phyloP scores from a whole-genome alignment of 2,113 vertebrate genomes.

The Perognathus longimembris region DNA sequence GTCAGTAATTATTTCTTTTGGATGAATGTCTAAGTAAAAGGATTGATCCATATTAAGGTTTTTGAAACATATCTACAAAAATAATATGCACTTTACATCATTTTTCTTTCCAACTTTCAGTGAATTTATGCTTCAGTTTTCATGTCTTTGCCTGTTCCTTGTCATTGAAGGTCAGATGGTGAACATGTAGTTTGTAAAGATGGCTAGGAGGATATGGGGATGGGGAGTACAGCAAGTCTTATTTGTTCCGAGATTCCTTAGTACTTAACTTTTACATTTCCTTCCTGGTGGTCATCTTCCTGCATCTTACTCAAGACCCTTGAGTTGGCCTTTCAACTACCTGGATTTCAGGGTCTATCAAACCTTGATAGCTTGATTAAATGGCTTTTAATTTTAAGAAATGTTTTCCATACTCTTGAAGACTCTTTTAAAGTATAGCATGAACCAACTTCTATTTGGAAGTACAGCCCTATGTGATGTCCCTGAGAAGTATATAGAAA shows the following conservation, averaged over 20 bases:
- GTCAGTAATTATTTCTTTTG: conserved; percentile 11
- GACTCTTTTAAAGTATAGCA: not conserved
- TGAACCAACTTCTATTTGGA: not conserved
- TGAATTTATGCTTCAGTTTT: not conserved
- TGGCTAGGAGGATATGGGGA: not conserved
- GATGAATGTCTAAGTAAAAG: not conserved
- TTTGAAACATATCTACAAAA: conserved; percentile 10
- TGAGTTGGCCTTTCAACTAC: not conserved
- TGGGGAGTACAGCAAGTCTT: not conserved
- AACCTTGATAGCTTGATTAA: not conserved
- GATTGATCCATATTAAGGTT: not conserved
- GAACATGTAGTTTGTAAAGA: too few relatives aligned
- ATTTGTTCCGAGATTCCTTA: not conserved
- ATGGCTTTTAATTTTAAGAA: conserved; percentile 17
- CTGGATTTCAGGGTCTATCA: too few relatives aligned
- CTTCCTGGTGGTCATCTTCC: not conserved
- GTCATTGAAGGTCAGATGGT: too few relatives aligned
- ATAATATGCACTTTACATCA: not conserved
- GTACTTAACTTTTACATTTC: not conserved
- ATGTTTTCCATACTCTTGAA: not conserved
- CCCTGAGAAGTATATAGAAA: not conserved
- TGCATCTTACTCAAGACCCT: not conserved
- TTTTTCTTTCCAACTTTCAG: not conserved
- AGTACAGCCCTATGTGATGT: not conserved
- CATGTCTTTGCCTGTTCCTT: too few relatives aligned